Conservation (phyloP, 2,888 invertebrate species). For the Rotaria socialis region DNA sequence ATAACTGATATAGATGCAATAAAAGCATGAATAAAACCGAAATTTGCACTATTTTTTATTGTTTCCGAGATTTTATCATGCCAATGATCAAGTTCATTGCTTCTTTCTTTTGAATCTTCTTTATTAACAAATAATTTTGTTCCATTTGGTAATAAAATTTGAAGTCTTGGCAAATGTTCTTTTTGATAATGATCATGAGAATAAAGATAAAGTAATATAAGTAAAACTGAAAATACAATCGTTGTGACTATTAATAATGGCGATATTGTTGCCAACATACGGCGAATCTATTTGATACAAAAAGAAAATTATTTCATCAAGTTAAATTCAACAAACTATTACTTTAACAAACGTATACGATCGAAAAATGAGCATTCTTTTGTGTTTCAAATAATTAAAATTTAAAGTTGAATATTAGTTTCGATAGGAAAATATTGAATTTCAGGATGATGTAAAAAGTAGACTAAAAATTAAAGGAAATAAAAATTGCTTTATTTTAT, state of each 20-base stretch:
- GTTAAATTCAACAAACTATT: neutral
- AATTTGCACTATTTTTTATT: conserved; percentile 21
- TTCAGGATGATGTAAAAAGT: too few relatives aligned
- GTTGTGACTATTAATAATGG: neutral
- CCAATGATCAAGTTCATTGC: neutral
- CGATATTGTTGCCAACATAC: neutral
- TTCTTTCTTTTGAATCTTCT: neutral
- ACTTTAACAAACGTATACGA: neutral
- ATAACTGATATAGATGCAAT: conserved; percentile 90
- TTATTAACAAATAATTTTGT: neutral
- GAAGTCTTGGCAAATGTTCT: neutral
- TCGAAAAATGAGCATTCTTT: neutral
- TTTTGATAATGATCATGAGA: conserved; percentile 1
- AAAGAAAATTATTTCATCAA: too few relatives aligned
- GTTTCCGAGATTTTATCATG: conserved; percentile 11
- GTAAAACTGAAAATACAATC: neutral
- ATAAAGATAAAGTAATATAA: conserved; percentile 9
- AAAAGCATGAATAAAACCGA: conserved; percentile 83
- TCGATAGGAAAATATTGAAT: too few relatives aligned
- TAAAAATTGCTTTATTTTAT: too few relatives aligned
- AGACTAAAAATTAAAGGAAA: too few relatives aligned
- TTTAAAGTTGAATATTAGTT: too few relatives aligned
- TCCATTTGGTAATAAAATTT: neutral
- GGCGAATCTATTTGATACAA: neutral
- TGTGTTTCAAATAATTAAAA: neutral